A percentile compares a stretch with the other conserved stretches of the same genome.
Evolutionary conservation across 2,113 vertebrate genomes (phyloP).

Genomic region (Epinephelus fuscoguttatus): DNA sequence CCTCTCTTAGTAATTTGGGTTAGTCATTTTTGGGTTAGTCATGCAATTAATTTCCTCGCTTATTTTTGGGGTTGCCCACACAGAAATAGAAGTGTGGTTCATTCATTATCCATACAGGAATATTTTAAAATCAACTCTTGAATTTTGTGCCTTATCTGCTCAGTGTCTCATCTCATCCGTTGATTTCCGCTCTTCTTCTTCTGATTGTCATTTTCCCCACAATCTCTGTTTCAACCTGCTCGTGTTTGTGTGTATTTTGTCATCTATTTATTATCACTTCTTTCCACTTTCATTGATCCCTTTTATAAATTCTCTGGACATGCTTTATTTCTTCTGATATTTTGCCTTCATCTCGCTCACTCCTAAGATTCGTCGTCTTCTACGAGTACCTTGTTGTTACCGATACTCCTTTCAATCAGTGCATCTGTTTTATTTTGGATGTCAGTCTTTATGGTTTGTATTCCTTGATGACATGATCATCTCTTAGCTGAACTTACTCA

Average conservation of each 20-base stretch:
- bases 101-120: background rate
- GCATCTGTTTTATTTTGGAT: conserved; percentile 5
- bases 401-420: background rate
- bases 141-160: conserved; percentile 10
- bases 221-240: background rate
- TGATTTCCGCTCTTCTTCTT: conserved; percentile 4
- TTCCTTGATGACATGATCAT: background rate
- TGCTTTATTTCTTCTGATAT: background rate
- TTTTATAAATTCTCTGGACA: background rate
- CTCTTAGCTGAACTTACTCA: background rate
- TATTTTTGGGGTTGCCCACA: background rate
- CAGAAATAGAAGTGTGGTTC: background rate
- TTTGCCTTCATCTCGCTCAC: background rate
- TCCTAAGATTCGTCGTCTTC: background rate
- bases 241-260: background rate
- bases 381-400: background rate
- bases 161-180: conserved; percentile 1
- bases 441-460: background rate
- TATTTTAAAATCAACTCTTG: conserved; percentile 2
- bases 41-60: background rate
- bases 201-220: conserved; percentile 3
- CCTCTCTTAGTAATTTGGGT: background rate
- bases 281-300: background rate
- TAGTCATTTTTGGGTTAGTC: background rate
- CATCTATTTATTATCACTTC: background rate